These are phyloP conservation scores for Thamnophis sirtalis DNA, from an alignment of 2,113 vertebrate species.

Conservation along the genomic window DNA sequence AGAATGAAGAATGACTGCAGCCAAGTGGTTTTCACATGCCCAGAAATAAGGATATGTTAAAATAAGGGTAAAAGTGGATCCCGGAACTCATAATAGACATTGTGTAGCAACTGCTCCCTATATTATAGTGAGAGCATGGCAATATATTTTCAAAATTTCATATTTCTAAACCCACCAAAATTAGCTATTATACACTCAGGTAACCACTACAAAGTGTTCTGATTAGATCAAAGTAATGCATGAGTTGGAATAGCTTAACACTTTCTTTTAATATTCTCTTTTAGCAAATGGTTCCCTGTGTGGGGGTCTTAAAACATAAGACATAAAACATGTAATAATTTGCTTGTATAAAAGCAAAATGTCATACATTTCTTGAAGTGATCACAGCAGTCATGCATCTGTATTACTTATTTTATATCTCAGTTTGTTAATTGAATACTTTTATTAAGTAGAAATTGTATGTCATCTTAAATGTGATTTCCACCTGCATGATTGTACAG, in stretches of 20 bases:
- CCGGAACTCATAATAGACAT: not conserved
- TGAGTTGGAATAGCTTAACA: not conserved
- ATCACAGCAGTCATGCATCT: not conserved
- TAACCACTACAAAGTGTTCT: not conserved
- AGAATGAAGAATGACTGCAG: not conserved
- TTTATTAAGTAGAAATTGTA: slow-evolving; percentile 67
- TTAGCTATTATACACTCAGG: not conserved
- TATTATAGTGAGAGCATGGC: not conserved
- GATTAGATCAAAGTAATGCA: not conserved
- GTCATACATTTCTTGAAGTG: not conserved
- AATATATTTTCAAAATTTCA: not conserved
- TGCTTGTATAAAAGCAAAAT: not conserved
- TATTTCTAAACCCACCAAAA: not conserved
- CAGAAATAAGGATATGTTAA: not conserved
- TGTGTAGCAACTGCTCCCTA: not conserved
- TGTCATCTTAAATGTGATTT: slow-evolving; percentile 70
- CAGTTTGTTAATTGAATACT: slow-evolving; percentile 55
- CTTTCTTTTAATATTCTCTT: slow-evolving; percentile 21
- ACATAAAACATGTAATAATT: slow-evolving; percentile 46
- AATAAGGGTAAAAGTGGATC: not conserved
- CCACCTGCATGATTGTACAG: slow-evolving; percentile 73
- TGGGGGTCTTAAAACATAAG: not conserved
- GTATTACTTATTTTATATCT: slow-evolving; percentile 43
- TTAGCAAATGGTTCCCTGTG: slow-evolving; percentile 27
- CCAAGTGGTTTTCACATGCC: not conserved